phyloP scores from a whole-genome alignment of 2,113 vertebrate genomes.

The Tympanuchus pallidicinctus region DNA sequence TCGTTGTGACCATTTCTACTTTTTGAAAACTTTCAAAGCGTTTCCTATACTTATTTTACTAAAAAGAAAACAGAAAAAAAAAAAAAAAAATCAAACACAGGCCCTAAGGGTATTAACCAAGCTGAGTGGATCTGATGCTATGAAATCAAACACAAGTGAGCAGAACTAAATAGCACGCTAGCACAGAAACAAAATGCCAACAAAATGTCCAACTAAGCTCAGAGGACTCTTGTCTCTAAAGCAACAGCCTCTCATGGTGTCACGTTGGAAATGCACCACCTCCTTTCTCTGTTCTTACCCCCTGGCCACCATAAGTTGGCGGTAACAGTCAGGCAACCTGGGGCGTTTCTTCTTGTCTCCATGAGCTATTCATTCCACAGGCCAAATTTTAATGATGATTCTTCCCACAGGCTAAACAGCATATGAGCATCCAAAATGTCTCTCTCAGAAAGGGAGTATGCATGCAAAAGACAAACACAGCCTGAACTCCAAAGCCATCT shows the following conservation, averaged over 20 bases:
- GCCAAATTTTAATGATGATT: background rate
- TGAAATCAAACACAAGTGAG: background rate
- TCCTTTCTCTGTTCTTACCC: background rate
- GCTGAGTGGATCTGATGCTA: background rate
- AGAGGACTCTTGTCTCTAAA: rapidly evolving
- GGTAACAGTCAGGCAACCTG: background rate
- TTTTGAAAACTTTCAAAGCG: background rate
- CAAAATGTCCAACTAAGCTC: background rate
- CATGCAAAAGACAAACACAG: background rate
- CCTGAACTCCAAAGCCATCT: background rate
- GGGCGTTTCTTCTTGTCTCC: background rate
- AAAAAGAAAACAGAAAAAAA: background rate
- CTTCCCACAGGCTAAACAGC: background rate
- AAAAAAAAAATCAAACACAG: background rate
- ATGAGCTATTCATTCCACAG: background rate
- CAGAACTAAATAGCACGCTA: background rate
- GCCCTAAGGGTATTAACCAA: background rate
- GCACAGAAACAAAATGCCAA: background rate
- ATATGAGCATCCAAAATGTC: background rate
- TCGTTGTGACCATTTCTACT: background rate
- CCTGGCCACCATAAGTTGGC: rapidly evolving
- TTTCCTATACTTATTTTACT: background rate
- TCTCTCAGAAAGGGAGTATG: background rate
- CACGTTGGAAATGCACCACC: background rate
- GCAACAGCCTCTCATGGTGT: rapidly evolving